Percentiles rank a stretch among this genome's conserved stretches.
phyloP scores from a whole-genome alignment of 2,113 vertebrate genomes.

The Myxocyprinus asiaticus region DNA sequence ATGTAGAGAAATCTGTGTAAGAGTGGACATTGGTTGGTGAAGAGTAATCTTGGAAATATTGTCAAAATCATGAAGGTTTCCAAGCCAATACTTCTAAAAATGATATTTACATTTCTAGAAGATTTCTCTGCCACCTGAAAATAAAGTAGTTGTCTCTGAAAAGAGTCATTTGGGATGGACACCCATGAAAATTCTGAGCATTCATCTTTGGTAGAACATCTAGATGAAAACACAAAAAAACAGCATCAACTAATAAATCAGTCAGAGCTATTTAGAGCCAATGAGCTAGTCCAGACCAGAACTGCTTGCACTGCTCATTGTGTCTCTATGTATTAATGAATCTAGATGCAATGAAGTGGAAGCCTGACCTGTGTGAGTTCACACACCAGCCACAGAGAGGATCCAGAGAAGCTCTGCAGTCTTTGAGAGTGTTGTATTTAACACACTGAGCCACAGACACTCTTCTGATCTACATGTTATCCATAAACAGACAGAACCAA shows the following conservation, averaged over 20 bases:
- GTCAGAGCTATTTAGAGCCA: not conserved
- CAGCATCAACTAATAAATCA: not conserved
- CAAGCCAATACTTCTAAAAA: too few relatives aligned
- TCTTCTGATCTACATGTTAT: constrained; percentile 78
- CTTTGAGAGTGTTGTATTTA: constrained; percentile 64
- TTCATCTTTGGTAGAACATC: constrained; percentile 66
- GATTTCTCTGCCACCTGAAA: constrained; percentile 38
- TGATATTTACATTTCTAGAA: constrained; percentile 53
- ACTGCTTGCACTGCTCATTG: not conserved
- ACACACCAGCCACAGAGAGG: constrained; percentile 90
- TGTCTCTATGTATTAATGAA: not conserved
- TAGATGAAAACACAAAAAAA: constrained; percentile 38
- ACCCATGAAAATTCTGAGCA: constrained; percentile 65
- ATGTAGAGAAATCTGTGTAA: constrained; percentile 58
- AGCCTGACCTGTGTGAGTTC: constrained; percentile 58
- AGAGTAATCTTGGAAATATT: not conserved
- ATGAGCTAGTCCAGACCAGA: too few relatives aligned
- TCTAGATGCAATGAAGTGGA: not conserved
- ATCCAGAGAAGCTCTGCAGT: constrained; percentile 83
- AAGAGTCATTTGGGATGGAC: constrained; percentile 60
- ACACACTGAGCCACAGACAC: constrained; percentile 80
- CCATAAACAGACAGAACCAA: constrained; percentile 22
- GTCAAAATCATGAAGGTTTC: not conserved
- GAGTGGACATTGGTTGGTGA: not conserved
- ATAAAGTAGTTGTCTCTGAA: constrained; percentile 60